Conservation (phyloP, 2,113 vertebrate genomes). For the Vicugna pacos region DNA sequence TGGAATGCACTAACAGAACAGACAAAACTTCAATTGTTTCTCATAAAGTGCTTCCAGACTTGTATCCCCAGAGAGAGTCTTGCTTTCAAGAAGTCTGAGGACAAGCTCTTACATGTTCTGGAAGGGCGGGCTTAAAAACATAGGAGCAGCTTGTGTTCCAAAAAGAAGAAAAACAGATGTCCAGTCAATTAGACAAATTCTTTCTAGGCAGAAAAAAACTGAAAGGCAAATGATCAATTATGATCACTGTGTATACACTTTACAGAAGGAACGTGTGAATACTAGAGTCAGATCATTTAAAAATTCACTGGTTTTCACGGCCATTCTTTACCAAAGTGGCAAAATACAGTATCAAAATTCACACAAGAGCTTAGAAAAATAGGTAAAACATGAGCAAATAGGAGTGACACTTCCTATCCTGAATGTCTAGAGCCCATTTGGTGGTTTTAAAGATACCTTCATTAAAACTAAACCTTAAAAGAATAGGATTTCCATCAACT, state of each 20-base stretch:
- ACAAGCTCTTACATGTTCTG: conserved; percentile 53
- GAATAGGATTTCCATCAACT: not conserved
- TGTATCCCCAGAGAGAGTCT: conserved; percentile 18
- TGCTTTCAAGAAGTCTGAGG: conserved; percentile 5
- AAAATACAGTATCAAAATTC: not conserved
- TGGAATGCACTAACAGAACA: not conserved
- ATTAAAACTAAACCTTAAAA: not conserved
- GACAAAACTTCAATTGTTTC: conserved; percentile 49
- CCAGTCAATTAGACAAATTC: not conserved
- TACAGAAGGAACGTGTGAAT: not conserved
- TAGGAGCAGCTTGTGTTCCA: not conserved
- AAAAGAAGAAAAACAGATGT: conserved; percentile 17
- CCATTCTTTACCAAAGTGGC: not conserved
- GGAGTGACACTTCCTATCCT: not conserved
- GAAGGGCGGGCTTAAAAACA: conserved; percentile 12
- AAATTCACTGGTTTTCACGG: not conserved
- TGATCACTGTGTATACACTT: not conserved
- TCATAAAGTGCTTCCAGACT: conserved; percentile 44
- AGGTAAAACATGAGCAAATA: not conserved
- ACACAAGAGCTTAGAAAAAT: not conserved
- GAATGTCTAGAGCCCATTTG: not conserved
- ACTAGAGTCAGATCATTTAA: not conserved
- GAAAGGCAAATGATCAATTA: not conserved
- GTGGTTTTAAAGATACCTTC: not conserved
- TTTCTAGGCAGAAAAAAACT: not conserved